Conservation (phyloP, 2,113 vertebrate species). For the Lucifuga dentata region DNA sequence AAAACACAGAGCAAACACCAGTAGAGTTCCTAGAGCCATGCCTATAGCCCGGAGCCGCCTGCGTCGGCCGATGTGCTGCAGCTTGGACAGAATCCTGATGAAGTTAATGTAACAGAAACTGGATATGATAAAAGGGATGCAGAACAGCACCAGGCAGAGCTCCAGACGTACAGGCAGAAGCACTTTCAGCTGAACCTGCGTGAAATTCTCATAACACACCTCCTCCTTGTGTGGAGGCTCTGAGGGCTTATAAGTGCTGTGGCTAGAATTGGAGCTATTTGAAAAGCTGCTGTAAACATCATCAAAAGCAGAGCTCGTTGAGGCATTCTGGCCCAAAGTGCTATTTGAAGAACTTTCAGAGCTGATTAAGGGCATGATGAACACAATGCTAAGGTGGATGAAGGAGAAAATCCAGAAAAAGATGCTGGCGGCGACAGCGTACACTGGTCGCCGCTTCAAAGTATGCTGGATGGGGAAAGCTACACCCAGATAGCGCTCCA, state of each 20-base stretch:
- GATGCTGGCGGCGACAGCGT: constrained; percentile 79
- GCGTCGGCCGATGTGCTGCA: constrained; percentile 78
- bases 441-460: constrained; percentile 75
- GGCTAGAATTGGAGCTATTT: not conserved
- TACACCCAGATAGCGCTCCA: constrained; percentile 90
- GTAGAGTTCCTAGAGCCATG: constrained; percentile 81
- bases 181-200: constrained; percentile 72
- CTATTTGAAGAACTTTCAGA: rapidly evolving
- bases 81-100: constrained; percentile 77
- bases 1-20: constrained; percentile 87
- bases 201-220: constrained; percentile 86
- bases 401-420: constrained; percentile 85
- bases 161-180: constrained; percentile 86
- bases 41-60: constrained; percentile 81
- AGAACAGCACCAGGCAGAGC: constrained; percentile 86
- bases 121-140: constrained; percentile 84
- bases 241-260: not conserved
- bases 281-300: not conserved
- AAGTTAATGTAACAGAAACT: constrained; percentile 85
- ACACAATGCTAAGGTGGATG: constrained; percentile 85
- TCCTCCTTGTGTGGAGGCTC: not conserved
- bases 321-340: not conserved
- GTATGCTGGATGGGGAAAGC: constrained; percentile 88
- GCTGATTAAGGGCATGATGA: constrained; percentile 74
- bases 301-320: not conserved